Base-by-base conservation (phyloP, 2,888 invertebrate species). In the Volucella inanis region DNA sequence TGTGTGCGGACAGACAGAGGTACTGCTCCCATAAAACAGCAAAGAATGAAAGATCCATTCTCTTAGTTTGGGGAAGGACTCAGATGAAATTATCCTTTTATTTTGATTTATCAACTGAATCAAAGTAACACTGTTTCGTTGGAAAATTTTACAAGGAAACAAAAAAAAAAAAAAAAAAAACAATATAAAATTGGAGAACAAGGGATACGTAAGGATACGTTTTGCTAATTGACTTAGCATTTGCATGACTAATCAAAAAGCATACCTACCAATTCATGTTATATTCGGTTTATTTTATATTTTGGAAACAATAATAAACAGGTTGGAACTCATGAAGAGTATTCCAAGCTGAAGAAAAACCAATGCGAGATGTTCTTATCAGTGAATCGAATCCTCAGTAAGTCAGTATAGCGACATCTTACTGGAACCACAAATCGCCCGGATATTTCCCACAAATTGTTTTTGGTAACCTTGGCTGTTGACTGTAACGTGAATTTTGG, bases 21-120 rank as follows among this genome's bases (percentile, higher is more conserved):
- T 31, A 9, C 52, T 52, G 52, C 61, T 61, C 43, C 43, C 47
- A 49, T 31, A 11, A 68, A 49, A 31, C 14, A 55, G 38, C 38
- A 55, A 55, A 57, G 18, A n/a, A 14, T 11, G 39, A 49, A 64
- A 71, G 0, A 12, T 10, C 22, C 11, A 74, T 31, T 31, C 31
- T 6, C 6, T 31, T 0, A 31, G 14, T 41, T 43, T 6, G n/a
- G 41, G n/a, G 49, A 75, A 50, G 9, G 67, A 15, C 22, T 47
- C 52, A 52, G 68, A 68, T 67, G 12, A 61, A 76, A 68, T 76
- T 76, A 76, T 76, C 76, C 76, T 61, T 61, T 68, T 61, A 59
- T 76, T 59, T 76, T 76, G 76, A 76, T 61, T 68, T 68, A 76
- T 59, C 67, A 68, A 31, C 22, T 52, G 31, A 76, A 38, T 68